Conservation (phyloP, 2,797 vertebrate species). For the Smutsia gigantea region DNA sequence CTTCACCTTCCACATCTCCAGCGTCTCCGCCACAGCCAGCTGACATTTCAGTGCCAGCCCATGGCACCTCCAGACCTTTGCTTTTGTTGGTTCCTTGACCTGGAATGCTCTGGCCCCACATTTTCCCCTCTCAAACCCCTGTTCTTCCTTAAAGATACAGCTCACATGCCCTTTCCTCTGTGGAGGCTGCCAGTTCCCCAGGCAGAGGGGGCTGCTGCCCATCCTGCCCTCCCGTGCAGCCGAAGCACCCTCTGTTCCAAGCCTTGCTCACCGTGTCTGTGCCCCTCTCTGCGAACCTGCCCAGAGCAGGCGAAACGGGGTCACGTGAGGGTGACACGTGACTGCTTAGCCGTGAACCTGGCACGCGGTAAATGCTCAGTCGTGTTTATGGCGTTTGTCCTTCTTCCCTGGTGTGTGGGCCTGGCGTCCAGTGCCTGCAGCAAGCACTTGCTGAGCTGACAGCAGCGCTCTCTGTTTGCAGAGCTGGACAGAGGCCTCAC, state of each 20-base stretch:
- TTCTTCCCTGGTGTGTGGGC: accelerated
- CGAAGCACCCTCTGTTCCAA: background rate
- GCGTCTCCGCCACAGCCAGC: too few relatives aligned
- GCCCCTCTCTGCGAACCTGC: background rate
- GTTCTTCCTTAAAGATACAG: background rate
- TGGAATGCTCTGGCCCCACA: background rate
- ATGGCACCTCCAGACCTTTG: background rate
- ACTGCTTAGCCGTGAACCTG: background rate
- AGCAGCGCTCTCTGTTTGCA: constrained; percentile 70
- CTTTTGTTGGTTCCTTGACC: background rate
- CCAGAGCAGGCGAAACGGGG: accelerated
- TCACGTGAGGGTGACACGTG: accelerated
- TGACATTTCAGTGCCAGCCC: background rate
- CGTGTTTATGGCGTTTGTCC: accelerated
- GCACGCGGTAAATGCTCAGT: accelerated
- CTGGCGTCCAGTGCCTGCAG: accelerated
- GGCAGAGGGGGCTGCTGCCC: background rate
- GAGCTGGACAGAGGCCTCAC: constrained; percentile 95
- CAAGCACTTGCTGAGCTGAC: accelerated
- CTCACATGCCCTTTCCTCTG: background rate
- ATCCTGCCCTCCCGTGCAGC: accelerated
- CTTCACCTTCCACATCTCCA: background rate
- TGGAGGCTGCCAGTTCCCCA: background rate
- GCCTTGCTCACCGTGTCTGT: accelerated
- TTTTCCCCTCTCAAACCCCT: too few relatives aligned